Base-by-base conservation (phyloP, 2,888 invertebrate genomes). In the Hanleya hanleyi region DNA sequence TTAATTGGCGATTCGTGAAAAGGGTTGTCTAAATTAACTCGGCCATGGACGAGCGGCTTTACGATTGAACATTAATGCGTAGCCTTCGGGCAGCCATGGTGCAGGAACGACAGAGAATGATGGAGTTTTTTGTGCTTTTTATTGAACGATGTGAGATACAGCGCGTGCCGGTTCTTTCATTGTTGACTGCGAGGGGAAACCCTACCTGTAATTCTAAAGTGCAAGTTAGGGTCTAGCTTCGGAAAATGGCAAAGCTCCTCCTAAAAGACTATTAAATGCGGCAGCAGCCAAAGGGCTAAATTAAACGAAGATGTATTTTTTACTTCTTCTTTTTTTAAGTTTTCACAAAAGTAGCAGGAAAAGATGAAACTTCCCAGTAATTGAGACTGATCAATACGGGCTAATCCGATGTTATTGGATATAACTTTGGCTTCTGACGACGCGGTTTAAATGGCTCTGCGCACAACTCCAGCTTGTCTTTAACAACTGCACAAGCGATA, bases 1-100 rank as follows among this genome's bases (percentile, higher is more conserved):
- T 57, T 57, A 57, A 57, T 57, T 57, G 57, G 26, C 57, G 29
- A 57, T 57, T 57, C 57, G 57, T 57, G 57, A 57, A 57, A n/a
- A 57, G 57, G 57, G 22, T 32, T 2, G 57, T 57, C 57, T 57
- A 57, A 57, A 57, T 57, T 57, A 57, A 57, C 57, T 57, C 32
- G 57, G 57, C 57, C 26, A 57, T 57, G 57, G 57, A 4, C 57
- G 57, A 57, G 29, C 57, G 29, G 57, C 29, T 57, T 57, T 57
- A 57, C 57, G 57, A 57, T 57, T 57, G 57, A 9, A 57, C 57
- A 57, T 57, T 57, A 57, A 57, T 57, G 57, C 26, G 12, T n/a
- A 57, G 57, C 57, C 57, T 15, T 29, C 9, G 7, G 57, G 57
- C 57, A 22, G 32, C 3, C 57, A 29, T 4, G 29, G 26, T 57